These are phyloP conservation scores for Eledone cirrhosa DNA, from an alignment of 2,888 invertebrate species.

Conservation along the genomic window DNA sequence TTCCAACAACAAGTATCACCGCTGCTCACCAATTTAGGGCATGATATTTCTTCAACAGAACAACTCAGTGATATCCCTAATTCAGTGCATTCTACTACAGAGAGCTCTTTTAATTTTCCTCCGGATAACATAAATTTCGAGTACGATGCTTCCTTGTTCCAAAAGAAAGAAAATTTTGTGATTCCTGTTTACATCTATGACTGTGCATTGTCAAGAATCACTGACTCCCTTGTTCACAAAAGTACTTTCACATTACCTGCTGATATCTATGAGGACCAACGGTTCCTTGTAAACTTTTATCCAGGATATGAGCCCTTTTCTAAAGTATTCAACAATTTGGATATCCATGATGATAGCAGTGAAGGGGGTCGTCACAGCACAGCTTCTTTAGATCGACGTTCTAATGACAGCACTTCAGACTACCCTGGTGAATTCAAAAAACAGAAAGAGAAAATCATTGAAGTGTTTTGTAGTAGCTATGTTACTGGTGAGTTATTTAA, in stretches of 20 bases:
- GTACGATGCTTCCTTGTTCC: not conserved
- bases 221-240: conserved; percentile 64
- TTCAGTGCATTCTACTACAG: not conserved
- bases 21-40: too few relatives aligned
- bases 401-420: conserved; percentile 50
- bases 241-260: conserved; percentile 47
- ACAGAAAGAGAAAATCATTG: conserved; percentile 73
- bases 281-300: not conserved
- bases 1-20: too few relatives aligned
- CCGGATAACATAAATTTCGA: not conserved
- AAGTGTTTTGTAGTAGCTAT: conserved; percentile 74
- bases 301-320: not conserved
- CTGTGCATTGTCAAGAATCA: conserved; percentile 73
- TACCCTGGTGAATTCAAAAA: conserved; percentile 67
- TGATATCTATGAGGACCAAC: conserved; percentile 58
- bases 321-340: not conserved
- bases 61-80: not conserved
- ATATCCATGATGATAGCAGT: conserved; percentile 24
- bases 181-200: conserved; percentile 77
- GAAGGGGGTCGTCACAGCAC: conserved; percentile 31
- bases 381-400: conserved; percentile 49
- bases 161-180: conserved; percentile 24
- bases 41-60: not conserved
- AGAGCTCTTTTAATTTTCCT: not conserved
- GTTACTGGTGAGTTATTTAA: conserved; percentile 65